Base-by-base conservation (phyloP, 2,113 vertebrate species). In the Procavia capensis region DNA sequence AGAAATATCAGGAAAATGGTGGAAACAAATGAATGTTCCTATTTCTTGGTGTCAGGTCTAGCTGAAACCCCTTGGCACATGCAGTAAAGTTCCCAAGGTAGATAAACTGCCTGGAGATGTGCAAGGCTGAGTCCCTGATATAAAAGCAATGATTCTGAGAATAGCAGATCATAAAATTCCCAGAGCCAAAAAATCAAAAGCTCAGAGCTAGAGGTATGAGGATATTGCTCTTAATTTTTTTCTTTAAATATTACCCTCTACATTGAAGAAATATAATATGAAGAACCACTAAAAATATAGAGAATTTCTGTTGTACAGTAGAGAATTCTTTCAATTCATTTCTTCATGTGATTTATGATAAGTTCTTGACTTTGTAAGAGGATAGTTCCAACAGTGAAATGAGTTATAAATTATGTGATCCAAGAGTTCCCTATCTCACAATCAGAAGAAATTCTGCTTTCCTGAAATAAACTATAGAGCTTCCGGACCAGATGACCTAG, bases 331-430 rank as follows among this genome's bases (percentile, higher is more conserved):
- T 94, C 63, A 76, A 72, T 95, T 96, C 96, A 93, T 91, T 93
- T 90, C 93, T 96, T 95, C 78, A 63, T 75, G 57, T 97, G 81
- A 97, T 95, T 95, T 94, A 96, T 93, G 85, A 57, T 45, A 92
- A 96, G 81, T 90, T n/a, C 64, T 85, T 82, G 76, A 90, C 91
- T 68, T 95, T 88, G 96, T 34, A 94, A 95, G 50, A 96, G 59
- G 50, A 27, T 82, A 90, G 72, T 84, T 96, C 78, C 90, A 57
- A 92, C 82, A 88, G 47, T 82, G 93, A 96, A 94, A 72, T 72
- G 59, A 16, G 45, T 90, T 59, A 43, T 95, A 94, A 94, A 94
- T 95, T 90, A 90, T 20, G 90, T 79, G 13, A 82, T n/a, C 79
- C n/a, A 10, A 94, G 85, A 91, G 75, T 70, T 84, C 81, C 57